A percentile compares a stretch with the other conserved stretches of the same genome.
phyloP scores from a whole-genome alignment of 2,113 vertebrate genomes.

The Microtus oregoni region DNA sequence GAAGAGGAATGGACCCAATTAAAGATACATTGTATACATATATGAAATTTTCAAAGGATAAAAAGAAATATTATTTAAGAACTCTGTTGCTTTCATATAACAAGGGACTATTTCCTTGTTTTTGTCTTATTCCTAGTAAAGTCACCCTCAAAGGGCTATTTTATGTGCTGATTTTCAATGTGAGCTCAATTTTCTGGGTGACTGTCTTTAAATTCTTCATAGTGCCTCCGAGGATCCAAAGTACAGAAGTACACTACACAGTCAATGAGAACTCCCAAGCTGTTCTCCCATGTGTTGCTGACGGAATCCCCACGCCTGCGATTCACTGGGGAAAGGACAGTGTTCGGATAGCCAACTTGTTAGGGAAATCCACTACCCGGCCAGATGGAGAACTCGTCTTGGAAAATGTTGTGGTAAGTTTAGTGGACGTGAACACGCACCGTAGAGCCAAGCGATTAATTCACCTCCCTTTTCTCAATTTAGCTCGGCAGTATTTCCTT shows the following conservation, averaged over 20 bases:
- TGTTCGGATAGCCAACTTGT: constrained; percentile 82
- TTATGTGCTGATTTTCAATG: not conserved
- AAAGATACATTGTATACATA: not conserved
- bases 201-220: constrained; percentile 34
- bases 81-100: not conserved
- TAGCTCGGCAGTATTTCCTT: constrained; percentile 4
- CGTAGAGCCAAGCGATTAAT: not conserved
- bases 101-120: not conserved
- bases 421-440: not conserved
- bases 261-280: constrained; percentile 89
- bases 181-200: not conserved
- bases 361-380: constrained; percentile 89
- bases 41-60: not conserved
- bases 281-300: constrained; percentile 90
- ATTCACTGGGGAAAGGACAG: constrained; percentile 93
- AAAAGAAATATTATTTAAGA: not conserved
- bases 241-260: constrained; percentile 80
- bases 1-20: not conserved
- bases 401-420: constrained; percentile 91
- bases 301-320: constrained; percentile 93
- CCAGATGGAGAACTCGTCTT: constrained; percentile 93
- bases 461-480: not conserved
- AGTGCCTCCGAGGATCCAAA: constrained; percentile 95
- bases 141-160: not conserved
- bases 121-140: not conserved